A percentile compares a stretch with the other conserved stretches of the same genome.
Conservation (phyloP, 2,888 invertebrate species). For the Sympetrum striolatum region DNA sequence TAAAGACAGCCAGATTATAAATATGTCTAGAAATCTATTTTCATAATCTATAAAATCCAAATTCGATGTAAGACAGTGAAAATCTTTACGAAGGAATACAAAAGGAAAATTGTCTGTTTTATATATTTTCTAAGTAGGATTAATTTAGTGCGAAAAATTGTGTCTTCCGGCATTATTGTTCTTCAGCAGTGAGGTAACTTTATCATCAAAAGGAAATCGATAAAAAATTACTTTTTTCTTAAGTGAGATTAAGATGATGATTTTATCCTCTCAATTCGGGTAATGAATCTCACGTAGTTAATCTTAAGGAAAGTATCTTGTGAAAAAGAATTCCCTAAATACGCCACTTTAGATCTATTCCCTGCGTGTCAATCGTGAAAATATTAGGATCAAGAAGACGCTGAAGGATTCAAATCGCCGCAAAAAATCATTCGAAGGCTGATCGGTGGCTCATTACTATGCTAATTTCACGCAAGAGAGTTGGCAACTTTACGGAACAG, state of each 20-base stretch:
- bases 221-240: too few relatives aligned
- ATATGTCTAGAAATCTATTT: too few relatives aligned
- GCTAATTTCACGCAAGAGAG: not conserved
- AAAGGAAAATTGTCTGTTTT: too few relatives aligned
- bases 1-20: too few relatives aligned
- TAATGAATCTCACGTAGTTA: not conserved
- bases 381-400: not conserved
- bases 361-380: not conserved
- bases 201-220: not conserved
- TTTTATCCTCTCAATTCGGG: not conserved
- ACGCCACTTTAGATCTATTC: not conserved
- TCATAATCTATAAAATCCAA: too few relatives aligned
- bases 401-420: not conserved
- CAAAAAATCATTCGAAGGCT: not conserved
- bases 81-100: too few relatives aligned
- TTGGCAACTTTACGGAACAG: not conserved
- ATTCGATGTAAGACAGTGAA: too few relatives aligned
- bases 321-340: not conserved
- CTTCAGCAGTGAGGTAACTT: too few relatives aligned
- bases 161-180: too few relatives aligned
- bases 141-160: too few relatives aligned
- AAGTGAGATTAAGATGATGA: not conserved
- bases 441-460: slow-evolving; percentile 7
- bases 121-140: too few relatives aligned
- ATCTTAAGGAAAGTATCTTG: too few relatives aligned